Evolutionary conservation across 35 echinoderm and acorn worm genomes (phyloP).

Genomic region (Lytechinus variegatus): DNA sequence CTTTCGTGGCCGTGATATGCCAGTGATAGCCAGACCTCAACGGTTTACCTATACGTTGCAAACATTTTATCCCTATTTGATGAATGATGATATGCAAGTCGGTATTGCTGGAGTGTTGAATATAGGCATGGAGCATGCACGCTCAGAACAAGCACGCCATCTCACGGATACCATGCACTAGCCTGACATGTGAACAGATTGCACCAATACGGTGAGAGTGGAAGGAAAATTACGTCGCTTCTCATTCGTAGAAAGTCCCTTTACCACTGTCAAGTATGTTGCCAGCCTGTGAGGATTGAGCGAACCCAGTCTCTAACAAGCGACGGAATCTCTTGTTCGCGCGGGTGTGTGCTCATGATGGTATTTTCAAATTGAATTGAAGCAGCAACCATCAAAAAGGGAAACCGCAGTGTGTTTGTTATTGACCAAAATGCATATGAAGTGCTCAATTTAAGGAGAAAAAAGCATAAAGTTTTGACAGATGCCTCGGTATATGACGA

Average conservation of each 20-base stretch:
- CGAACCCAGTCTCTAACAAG: background rate
- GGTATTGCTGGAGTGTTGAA: background rate
- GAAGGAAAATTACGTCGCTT: background rate
- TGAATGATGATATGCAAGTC: background rate
- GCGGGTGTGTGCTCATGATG: background rate
- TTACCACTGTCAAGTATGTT: background rate
- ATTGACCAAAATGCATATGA: background rate
- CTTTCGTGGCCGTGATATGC: background rate
- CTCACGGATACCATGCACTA: background rate
- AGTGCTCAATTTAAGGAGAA: background rate
- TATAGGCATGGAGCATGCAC: background rate
- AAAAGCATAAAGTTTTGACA: background rate
- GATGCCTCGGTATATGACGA: background rate
- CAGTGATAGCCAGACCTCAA: slow-evolving; percentile 17
- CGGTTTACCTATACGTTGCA: slow-evolving; percentile 10
- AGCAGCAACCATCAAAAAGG: background rate
- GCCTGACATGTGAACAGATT: background rate
- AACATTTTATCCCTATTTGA: background rate
- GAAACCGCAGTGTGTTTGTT: background rate
- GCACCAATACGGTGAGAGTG: background rate
- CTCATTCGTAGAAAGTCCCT: slow-evolving; percentile 36
- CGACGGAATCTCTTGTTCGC: background rate
- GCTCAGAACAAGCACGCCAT: background rate
- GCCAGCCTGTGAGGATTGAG: background rate
- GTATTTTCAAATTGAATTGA: background rate